Evolutionary conservation across 2,888 invertebrate genomes (phyloP).

Genomic region (Orthosia incerta): DNA sequence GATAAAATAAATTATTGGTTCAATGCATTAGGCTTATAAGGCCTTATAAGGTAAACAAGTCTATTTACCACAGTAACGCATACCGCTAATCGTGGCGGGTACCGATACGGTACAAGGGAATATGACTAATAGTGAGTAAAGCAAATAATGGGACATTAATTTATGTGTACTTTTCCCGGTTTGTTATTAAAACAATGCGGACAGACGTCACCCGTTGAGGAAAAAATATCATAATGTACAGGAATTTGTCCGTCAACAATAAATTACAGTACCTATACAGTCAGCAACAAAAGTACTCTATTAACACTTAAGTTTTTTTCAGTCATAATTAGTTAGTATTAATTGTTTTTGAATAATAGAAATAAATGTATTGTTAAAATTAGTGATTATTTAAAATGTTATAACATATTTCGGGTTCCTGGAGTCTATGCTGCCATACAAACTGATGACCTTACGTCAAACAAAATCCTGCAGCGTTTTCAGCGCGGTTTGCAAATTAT

Average conservation of each 20-base stretch:
- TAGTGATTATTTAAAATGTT: too few relatives aligned
- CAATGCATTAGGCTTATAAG: too few relatives aligned
- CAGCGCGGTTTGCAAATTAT: too few relatives aligned
- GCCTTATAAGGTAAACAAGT: neutral
- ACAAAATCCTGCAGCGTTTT: too few relatives aligned
- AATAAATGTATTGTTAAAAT: too few relatives aligned
- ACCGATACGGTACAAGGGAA: neutral
- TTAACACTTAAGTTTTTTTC: neutral
- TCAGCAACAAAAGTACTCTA: neutral
- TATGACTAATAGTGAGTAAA: neutral
- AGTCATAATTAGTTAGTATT: neutral
- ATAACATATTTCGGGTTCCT: too few relatives aligned
- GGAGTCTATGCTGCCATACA: too few relatives aligned
- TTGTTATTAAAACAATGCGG: neutral
- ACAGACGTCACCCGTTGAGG: constrained; percentile 2
- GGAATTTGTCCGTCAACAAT: neutral
- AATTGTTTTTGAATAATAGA: too few relatives aligned
- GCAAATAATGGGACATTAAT: neutral
- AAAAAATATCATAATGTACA: constrained; percentile 16
- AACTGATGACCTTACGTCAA: too few relatives aligned
- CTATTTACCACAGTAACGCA: neutral
- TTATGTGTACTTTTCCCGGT: neutral
- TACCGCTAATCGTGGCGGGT: neutral
- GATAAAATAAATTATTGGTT: too few relatives aligned
- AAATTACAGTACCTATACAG: neutral